Conservation (phyloP, 2,888 invertebrate species). For the Leptinotarsa peninsularis region DNA sequence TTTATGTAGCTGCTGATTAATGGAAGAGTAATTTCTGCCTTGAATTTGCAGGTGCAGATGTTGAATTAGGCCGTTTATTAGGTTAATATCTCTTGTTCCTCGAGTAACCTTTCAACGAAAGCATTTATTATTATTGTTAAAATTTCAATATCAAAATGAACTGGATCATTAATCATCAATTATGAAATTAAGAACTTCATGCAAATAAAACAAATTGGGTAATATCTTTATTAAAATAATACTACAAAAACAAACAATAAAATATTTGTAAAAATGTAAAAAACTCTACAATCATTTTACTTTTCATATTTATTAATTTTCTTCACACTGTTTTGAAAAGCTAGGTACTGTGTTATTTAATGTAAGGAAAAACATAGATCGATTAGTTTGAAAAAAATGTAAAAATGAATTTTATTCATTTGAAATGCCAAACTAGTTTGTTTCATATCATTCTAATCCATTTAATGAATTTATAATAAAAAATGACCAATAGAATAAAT, state of each 20-base stretch:
- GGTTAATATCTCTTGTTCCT: no score
- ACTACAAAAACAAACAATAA: slow-evolving; percentile 6
- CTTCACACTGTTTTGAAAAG: neutral
- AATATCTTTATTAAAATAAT: slow-evolving; percentile 4
- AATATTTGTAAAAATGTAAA: slow-evolving; percentile 15
- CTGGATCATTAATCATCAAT: no score
- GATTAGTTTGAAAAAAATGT: neutral
- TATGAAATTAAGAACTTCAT: no score
- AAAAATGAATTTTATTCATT: neutral
- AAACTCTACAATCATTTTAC: neutral
- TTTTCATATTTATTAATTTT: neutral
- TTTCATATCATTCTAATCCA: neutral
- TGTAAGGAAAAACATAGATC: neutral
- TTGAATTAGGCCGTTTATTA: no score
- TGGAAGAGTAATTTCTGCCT: no score
- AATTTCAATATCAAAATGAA: no score
- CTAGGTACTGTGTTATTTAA: neutral
- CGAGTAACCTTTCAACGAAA: no score
- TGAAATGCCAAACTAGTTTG: neutral
- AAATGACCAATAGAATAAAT: neutral
- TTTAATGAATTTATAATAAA: neutral
- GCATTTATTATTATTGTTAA: no score
- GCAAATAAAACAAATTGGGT: neutral
- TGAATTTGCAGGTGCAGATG: no score
- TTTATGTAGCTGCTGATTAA: no score